Conservation (phyloP, 2,113 vertebrate species). For the Carettochelys insculpta region DNA sequence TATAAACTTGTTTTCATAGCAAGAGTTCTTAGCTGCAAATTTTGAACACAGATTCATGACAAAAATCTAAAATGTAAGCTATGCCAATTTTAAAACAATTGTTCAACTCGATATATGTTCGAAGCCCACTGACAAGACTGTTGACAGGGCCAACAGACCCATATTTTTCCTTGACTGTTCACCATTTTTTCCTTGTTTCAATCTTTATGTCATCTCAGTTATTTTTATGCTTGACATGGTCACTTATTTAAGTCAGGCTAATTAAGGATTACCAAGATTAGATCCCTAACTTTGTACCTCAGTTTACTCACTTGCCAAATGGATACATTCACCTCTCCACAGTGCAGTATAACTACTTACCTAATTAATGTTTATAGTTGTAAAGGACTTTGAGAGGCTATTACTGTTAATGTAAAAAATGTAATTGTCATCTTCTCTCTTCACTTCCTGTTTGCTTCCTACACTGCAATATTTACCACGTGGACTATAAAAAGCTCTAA, state of each 20-base stretch:
- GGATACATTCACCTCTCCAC: neutral
- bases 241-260: too few relatives aligned
- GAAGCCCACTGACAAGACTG: rapidly evolving
- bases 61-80: neutral
- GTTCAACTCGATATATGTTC: neutral
- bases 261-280: neutral
- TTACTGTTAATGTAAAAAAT: neutral
- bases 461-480: neutral
- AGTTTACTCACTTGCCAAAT: neutral
- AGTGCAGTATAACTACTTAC: neutral
- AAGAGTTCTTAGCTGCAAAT: neutral
- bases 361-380: too few relatives aligned
- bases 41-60: neutral
- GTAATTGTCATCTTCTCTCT: neutral
- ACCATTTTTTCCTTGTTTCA: neutral
- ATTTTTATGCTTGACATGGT: neutral
- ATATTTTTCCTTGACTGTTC: neutral
- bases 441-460: neutral
- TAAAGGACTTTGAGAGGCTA: neutral
- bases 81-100: neutral
- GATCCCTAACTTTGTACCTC: neutral
- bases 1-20: neutral
- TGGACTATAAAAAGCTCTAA: neutral
- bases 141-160: rapidly evolving
- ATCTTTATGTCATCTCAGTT: neutral